Evolutionary conservation across 1,140 invertebrate species (phyloP).

Genomic region (Temnothorax nylanderi): DNA sequence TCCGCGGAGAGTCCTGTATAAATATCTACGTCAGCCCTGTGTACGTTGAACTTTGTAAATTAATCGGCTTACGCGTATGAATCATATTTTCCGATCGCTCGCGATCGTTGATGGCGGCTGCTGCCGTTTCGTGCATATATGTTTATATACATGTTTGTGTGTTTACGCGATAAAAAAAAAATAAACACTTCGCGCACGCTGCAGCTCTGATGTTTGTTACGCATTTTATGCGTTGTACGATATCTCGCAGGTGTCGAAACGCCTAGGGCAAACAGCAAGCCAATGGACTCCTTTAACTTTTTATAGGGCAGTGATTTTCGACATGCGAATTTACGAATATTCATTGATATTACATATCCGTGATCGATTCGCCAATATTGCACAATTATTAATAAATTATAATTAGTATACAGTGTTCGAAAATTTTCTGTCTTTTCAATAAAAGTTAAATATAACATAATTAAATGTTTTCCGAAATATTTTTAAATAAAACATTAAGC

Average conservation of each 20-base stretch:
- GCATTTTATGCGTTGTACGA: constrained; percentile 21
- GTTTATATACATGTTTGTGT: constrained; percentile 22
- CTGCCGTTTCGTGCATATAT: constrained; percentile 16
- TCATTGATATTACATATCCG: neutral
- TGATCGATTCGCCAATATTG: neutral
- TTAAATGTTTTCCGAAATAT: constrained; percentile 15
- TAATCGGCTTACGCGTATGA: constrained; percentile 70
- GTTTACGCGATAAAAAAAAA: constrained; percentile 38
- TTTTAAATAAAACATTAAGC: neutral
- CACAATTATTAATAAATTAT: neutral
- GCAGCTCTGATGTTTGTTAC: constrained; percentile 13
- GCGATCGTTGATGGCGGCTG: constrained; percentile 47
- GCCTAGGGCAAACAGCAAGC: constrained; percentile 1
- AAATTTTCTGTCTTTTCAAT: neutral
- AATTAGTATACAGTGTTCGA: neutral
- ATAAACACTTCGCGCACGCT: constrained; percentile 39
- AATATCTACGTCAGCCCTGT: constrained; percentile 57
- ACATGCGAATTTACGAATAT: neutral
- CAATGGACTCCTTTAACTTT: neutral
- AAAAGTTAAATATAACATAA: neutral
- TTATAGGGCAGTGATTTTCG: neutral
- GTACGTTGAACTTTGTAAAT: constrained; percentile 67
- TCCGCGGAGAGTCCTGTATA: constrained; percentile 44
- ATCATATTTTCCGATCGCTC: constrained; percentile 69
- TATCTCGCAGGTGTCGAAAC: constrained; percentile 18